These are phyloP conservation scores for Xyliphius kryptos DNA, from an alignment of 2,113 vertebrate genomes.

Conservation along the genomic window DNA sequence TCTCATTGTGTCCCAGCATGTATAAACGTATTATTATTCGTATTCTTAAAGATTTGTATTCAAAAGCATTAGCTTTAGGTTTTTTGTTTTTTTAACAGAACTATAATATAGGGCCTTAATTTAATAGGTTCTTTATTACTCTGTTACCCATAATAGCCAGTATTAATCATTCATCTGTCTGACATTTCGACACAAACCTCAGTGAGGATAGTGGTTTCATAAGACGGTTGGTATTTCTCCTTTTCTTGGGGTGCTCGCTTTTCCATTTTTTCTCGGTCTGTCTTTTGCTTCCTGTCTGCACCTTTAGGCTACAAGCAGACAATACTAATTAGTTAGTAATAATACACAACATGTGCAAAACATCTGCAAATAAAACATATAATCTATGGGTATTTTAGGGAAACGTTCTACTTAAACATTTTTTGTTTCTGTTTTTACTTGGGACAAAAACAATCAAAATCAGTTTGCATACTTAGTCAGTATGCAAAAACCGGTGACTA, in stretches of 20 bases:
- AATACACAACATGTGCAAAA: background rate
- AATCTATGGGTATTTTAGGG: too few species aligned
- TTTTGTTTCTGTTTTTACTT: too few species aligned
- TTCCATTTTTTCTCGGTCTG: constrained; percentile 96
- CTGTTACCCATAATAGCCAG: background rate
- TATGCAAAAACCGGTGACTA: too few species aligned
- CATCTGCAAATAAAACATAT: too few species aligned
- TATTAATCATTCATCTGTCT: background rate
- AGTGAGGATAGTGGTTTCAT: constrained; percentile 94
- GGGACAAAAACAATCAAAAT: too few species aligned
- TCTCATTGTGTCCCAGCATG: too few species aligned
- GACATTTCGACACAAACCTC: constrained; percentile 65
- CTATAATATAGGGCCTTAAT: background rate
- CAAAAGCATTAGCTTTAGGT: too few species aligned
- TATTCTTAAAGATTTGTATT: too few species aligned
- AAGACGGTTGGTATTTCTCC: constrained; percentile 96
- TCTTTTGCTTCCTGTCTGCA: constrained; percentile 96
- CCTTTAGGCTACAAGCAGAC: constrained; percentile 81
- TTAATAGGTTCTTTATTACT: background rate
- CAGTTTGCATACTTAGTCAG: too few species aligned
- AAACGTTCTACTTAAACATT: too few species aligned
- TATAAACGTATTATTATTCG: too few species aligned
- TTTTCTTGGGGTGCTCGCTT: constrained; percentile 92
- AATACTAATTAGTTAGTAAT: background rate
- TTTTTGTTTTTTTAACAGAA: too few species aligned